Conservation (phyloP, 2,113 vertebrate species). For the Indri indri region DNA sequence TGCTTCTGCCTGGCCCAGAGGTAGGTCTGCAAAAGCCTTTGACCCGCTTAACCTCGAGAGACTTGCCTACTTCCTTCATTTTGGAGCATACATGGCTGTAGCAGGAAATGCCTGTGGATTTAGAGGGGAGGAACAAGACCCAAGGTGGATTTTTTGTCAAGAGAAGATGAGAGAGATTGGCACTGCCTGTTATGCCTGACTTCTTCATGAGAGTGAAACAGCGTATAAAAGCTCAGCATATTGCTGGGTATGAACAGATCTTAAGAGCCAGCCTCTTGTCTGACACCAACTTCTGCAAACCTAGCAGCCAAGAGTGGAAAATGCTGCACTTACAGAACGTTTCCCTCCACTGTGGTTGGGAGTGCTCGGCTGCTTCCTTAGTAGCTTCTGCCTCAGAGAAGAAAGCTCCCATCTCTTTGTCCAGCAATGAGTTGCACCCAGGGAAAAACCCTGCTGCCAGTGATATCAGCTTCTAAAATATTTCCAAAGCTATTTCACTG, state of each 20-base stretch:
- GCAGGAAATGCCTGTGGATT: conserved; percentile 62
- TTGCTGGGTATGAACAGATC: background rate
- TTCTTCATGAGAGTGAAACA: conserved; percentile 23
- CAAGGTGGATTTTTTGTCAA: conserved; percentile 55
- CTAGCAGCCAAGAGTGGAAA: conserved; percentile 32
- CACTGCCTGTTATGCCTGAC: conserved; percentile 58
- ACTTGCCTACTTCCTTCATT: conserved; percentile 38
- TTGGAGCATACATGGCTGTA: background rate
- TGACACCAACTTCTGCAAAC: conserved; percentile 58
- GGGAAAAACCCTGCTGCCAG: conserved; percentile 27
- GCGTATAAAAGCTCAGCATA: background rate
- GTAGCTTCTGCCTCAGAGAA: background rate
- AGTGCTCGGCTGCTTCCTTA: conserved; percentile 34
- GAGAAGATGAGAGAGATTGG: conserved; percentile 63
- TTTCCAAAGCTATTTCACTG: background rate
- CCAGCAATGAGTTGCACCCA: background rate
- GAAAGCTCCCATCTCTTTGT: background rate
- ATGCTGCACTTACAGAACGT: background rate
- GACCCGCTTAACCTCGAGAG: conserved; percentile 46
- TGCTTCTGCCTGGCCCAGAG: background rate
- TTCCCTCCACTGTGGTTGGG: conserved; percentile 26
- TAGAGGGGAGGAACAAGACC: conserved; percentile 40
- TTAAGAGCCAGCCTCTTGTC: background rate
- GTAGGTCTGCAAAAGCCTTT: background rate
- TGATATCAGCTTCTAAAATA: conserved; percentile 5